phyloP scores from a whole-genome alignment of 2,113 vertebrate species.

The Erinaceus europaeus region DNA sequence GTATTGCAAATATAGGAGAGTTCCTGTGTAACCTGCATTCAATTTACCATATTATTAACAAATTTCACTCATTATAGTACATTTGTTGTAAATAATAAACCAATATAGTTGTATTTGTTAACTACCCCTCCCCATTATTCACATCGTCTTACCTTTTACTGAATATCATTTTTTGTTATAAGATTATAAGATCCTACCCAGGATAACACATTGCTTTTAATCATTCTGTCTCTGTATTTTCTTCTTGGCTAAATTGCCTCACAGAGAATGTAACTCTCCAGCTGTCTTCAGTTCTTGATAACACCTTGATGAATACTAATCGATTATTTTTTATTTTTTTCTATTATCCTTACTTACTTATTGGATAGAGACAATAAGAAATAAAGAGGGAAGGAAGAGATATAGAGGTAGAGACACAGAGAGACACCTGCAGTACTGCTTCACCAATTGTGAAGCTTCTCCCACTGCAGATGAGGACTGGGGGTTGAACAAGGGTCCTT shows the following conservation, averaged over 20 bases:
- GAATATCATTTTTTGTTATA: too few relatives aligned
- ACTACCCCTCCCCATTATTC: background rate
- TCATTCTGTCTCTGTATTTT: background rate
- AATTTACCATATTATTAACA: background rate
- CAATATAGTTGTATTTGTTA: background rate
- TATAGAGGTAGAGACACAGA: too few relatives aligned
- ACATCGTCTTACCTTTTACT: background rate
- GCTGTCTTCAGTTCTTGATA: background rate
- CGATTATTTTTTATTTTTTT: too few relatives aligned
- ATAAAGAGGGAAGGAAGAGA: too few relatives aligned
- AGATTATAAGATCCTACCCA: background rate
- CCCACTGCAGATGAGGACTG: too few relatives aligned
- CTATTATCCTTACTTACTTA: too few relatives aligned
- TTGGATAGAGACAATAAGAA: too few relatives aligned
- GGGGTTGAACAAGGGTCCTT: too few relatives aligned
- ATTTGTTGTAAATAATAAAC: background rate
- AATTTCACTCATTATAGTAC: background rate
- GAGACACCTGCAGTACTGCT: too few relatives aligned
- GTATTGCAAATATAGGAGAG: background rate
- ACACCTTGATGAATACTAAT: background rate
- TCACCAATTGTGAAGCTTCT: too few relatives aligned
- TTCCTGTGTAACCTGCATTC: background rate
- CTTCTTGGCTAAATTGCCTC: background rate
- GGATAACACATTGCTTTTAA: background rate
- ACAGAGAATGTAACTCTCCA: too few relatives aligned